Evolutionary conservation across 1,140 invertebrate genomes (phyloP).

Genomic region (Euglossa dilemma): DNA sequence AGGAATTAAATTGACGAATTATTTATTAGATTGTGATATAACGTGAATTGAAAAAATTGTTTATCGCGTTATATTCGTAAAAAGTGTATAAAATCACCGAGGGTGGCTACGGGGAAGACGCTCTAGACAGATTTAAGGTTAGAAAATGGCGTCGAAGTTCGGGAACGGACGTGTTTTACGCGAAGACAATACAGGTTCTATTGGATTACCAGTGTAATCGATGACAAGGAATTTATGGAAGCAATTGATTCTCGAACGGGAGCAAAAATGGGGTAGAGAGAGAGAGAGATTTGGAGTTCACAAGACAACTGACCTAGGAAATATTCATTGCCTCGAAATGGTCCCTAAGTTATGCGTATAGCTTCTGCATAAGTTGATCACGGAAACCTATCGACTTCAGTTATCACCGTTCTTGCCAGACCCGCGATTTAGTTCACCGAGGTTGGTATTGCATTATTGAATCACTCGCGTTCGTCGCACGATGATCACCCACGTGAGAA

Average conservation of each 20-base stretch:
- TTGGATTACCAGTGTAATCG: background rate
- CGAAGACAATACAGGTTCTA: background rate
- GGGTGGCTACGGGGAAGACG: too few relatives aligned
- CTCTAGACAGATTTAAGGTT: background rate
- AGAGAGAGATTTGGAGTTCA: background rate
- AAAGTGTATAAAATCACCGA: background rate
- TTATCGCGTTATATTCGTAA: background rate
- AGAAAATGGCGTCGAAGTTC: background rate
- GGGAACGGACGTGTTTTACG: background rate
- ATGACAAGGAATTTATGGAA: slow-evolving; percentile 8
- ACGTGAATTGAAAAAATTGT: too few relatives aligned
- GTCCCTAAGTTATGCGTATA: slow-evolving; percentile 13
- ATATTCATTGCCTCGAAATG: slow-evolving; percentile 25
- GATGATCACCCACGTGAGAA: background rate
- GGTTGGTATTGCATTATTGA: background rate
- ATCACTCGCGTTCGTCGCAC: background rate
- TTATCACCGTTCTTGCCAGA: background rate
- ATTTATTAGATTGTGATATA: too few relatives aligned
- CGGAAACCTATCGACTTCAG: background rate
- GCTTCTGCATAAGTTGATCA: slow-evolving; percentile 5
- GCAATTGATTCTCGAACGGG: slow-evolving; percentile 24
- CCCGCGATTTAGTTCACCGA: background rate
- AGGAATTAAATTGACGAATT: too few relatives aligned
- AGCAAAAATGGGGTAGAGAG: background rate
- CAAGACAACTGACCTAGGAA: slow-evolving; percentile 27